phyloP scores from a whole-genome alignment of 2,113 vertebrate species.

The Semnornis frantzii region DNA sequence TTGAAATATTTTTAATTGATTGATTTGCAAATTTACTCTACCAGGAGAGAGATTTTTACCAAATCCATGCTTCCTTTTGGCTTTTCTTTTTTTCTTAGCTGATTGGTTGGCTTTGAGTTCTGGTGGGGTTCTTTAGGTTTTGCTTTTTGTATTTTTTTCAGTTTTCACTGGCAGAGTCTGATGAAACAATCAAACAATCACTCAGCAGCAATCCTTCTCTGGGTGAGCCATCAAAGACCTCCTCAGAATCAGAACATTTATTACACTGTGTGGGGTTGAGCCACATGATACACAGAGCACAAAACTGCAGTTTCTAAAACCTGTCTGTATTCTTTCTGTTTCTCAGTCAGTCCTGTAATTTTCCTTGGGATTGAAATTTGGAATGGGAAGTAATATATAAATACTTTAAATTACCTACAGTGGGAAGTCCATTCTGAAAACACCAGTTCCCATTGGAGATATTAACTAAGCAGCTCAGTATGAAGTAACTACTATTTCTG shows the following conservation, averaged over 20 bases:
- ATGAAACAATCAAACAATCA: background rate
- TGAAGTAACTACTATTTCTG: background rate
- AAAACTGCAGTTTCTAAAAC: background rate
- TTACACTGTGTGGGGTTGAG: background rate
- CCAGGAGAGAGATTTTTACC: background rate
- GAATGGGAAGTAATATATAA: background rate
- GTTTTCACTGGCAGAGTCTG: background rate
- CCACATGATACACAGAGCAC: background rate
- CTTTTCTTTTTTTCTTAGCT: too few species aligned
- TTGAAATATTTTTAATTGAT: background rate
- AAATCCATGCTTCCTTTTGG: background rate
- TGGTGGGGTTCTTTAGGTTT: too few species aligned
- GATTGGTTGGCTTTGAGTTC: too few species aligned
- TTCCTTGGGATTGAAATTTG: background rate
- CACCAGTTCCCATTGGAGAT: background rate
- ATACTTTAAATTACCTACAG: background rate
- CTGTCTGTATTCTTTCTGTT: background rate
- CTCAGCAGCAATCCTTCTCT: background rate
- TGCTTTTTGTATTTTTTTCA: background rate
- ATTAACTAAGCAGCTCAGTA: background rate
- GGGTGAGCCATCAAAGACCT: background rate
- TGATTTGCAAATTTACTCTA: background rate
- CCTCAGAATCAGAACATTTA: background rate
- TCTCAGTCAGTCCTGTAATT: background rate
- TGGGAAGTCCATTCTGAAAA: background rate